Conservation (phyloP, 2,113 vertebrate species). For the Dunckerocampus dactyliophorus region DNA sequence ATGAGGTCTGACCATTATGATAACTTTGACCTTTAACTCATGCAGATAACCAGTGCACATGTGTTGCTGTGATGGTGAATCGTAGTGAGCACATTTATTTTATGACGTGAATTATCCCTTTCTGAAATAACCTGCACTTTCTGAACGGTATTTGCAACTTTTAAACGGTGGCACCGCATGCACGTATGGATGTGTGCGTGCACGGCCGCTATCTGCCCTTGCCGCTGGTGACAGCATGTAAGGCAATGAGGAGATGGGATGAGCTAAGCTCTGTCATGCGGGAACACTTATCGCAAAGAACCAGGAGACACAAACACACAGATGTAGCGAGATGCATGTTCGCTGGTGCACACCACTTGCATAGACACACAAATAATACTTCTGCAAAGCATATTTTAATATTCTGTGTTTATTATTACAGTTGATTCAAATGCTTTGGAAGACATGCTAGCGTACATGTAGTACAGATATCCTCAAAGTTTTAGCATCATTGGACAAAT, state of each 20-base stretch:
- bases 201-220: constrained; percentile 47
- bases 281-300: constrained; percentile 56
- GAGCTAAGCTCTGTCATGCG: constrained; percentile 32
- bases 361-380: neutral
- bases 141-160: constrained; percentile 9
- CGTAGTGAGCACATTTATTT: constrained; percentile 13
- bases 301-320: constrained; percentile 44
- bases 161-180: constrained; percentile 7
- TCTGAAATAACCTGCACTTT: neutral
- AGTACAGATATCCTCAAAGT: too few species aligned
- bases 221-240: constrained; percentile 48
- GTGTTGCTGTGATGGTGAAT: neutral
- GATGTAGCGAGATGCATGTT: constrained; percentile 9
- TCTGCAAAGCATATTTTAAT: neutral
- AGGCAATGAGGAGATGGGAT: constrained; percentile 31
- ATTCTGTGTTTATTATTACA: neutral
- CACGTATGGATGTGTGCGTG: constrained; percentile 13
- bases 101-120: constrained; percentile 34
- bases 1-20: neutral
- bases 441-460: too few species aligned
- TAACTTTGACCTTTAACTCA: neutral
- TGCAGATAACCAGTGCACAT: neutral
- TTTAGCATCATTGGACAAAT: too few species aligned
- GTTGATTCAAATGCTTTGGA: too few species aligned
- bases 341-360: constrained; percentile 5